Base-by-base conservation (phyloP, 2,113 vertebrate species). In the Petroica traversi region DNA sequence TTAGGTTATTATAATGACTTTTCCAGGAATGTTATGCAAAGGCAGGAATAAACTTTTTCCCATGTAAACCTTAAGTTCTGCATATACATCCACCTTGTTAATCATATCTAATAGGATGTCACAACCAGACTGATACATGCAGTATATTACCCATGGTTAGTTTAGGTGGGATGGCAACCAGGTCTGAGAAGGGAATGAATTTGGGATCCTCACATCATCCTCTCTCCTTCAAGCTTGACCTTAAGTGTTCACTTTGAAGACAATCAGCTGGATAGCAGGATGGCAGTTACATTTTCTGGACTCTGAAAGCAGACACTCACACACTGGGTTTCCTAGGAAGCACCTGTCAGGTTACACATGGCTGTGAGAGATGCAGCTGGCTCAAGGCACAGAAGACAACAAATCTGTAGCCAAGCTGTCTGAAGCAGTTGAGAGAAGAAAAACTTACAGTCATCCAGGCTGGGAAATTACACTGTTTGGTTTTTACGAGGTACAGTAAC, bases 121-220 rank as follows among this genome's bases (percentile, higher is more conserved):
- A 72, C n/a, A 79, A 68, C 28, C 14, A 29, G 36, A 57, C 18
- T 73, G n/a, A 77, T 28, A 19, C 6, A 19, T 11, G 15, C 6
- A 3, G 16, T 46, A 54, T 31, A 49, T 72, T 57, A 52, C 17
- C 19, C 57, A 25, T 0, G 0, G 23, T 26, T 33, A 66, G 25
- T 64, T 91, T 46, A 80, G 55, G 26, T 0, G 64, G 17, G 12
- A 43, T 46, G 28, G n/a, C 19, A 75, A 38, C 24, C 34, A 75
- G 34, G 33, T 86, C 72, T 52, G 46, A 84, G 49, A 76, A 33
- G 23, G 19, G n/a, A 80, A 41, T 38, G 20, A 84, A 52, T 89
- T 26, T 46, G 38, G 8, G n/a, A 72, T 80, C 19, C 11, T 76
- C 33, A 4, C 45, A 57, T 40, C 31, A 72, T 34, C 2, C 19